Evolutionary conservation across 1,140 invertebrate genomes (phyloP).

Genomic region (Drosophila chauvacae): DNA sequence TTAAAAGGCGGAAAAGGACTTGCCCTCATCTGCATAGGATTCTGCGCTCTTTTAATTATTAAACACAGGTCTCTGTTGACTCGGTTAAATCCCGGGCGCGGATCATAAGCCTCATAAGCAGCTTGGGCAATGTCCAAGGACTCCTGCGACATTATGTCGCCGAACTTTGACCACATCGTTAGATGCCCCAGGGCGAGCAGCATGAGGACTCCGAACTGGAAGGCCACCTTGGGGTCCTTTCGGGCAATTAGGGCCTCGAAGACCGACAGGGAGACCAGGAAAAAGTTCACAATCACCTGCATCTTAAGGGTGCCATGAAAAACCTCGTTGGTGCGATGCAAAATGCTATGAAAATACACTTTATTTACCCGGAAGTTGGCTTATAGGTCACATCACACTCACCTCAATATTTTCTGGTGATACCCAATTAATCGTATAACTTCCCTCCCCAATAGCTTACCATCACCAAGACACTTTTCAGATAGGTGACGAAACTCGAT

Average conservation of each 20-base stretch:
- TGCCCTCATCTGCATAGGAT: constrained; percentile 25
- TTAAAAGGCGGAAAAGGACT: constrained; percentile 54
- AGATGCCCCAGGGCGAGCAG: constrained; percentile 30
- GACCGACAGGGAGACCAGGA: constrained; percentile 42
- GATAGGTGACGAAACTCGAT: constrained; percentile 27
- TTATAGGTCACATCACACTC: not conserved
- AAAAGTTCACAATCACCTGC: constrained; percentile 35
- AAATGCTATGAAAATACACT: constrained; percentile 7
- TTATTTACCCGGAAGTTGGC: not conserved
- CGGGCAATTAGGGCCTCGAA: constrained; percentile 38
- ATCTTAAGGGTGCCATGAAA: constrained; percentile 49
- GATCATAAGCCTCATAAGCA: constrained; percentile 45
- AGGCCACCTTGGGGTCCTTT: constrained; percentile 28
- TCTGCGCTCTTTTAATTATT: constrained; percentile 34
- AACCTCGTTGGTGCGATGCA: constrained; percentile 41
- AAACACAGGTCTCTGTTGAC: constrained; percentile 37
- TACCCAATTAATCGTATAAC: not conserved
- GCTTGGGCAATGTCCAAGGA: constrained; percentile 33
- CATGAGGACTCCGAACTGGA: constrained; percentile 49
- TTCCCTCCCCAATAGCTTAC: not conserved
- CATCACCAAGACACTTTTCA: not conserved
- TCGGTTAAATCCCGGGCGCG: not conserved
- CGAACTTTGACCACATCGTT: constrained; percentile 38
- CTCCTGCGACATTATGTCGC: constrained; percentile 41
- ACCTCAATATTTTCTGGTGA: constrained; percentile 45